Base-by-base conservation (phyloP, 2,113 vertebrate genomes). In the Mastomys natalensis region DNA sequence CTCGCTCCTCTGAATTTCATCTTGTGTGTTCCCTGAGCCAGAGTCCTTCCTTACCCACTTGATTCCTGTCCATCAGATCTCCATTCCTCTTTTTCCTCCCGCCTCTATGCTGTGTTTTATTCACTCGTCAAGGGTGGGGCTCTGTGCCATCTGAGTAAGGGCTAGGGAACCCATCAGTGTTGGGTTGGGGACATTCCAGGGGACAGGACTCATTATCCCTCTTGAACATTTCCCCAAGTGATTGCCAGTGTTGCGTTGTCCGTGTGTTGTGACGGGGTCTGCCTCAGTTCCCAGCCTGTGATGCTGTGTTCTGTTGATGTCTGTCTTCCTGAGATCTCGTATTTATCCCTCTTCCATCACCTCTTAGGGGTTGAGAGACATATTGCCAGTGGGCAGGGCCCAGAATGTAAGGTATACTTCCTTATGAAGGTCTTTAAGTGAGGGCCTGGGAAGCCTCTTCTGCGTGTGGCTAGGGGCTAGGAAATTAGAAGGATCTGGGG, bases 91-190 rank as follows among this genome's bases (percentile, higher is more conserved):
- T 51, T 34, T 3, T 40, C 29, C 51, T 15, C n/a, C 45, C 58
- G 58, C 64, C 96, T 24, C 51, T 9, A 0, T 96, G 92, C 93
- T 70, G 80, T 1, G 96, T 96, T 97, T 97, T 96, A 97, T 98
- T 98, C 98, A 98, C 98, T 98, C 98, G 98, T 97, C 97, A 95
- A 98, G 98, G 98, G 97, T 97, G 98, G 96, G 97, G 98, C 98
- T 3, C 60, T 45, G 86, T 93, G 96, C 97, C 88, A 87, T 96
- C 98, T 98, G 98, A 98, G 98, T 98, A 98, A 98, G 98, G 98
- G 95, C 58, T 94, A 15, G 53, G 26, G 68, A 90, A 91, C 97
- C 70, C 97, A 97, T 97, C 92, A 97, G 97, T 98, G 97, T 92
- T 29, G 43, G 90, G 81, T 76, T 93, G 97, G 97, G 97, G 97